Conservation (phyloP, 2,113 vertebrate species). For the Nyctibius bracteatus region DNA sequence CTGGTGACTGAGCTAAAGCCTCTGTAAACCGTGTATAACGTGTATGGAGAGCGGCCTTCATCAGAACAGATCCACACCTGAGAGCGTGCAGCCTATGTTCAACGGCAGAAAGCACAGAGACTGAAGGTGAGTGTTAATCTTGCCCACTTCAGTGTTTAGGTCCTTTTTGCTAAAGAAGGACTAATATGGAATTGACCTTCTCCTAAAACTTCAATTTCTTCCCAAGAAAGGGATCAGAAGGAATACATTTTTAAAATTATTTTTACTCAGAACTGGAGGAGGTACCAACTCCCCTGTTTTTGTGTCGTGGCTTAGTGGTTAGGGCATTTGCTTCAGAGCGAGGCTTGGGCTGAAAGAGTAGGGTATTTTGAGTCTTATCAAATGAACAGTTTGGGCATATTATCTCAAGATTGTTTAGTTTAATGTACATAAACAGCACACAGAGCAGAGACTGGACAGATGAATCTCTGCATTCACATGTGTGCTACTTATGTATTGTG, state of each 20-base stretch:
- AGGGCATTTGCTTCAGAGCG: not conserved
- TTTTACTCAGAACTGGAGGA: not conserved
- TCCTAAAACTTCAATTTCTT: not conserved
- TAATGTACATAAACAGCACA: not conserved
- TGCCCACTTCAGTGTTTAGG: not conserved
- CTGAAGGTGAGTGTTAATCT: not conserved
- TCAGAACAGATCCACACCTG: not conserved
- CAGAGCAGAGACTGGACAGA: not conserved
- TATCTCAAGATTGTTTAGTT: not conserved
- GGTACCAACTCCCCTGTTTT: not conserved
- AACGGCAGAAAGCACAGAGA: not conserved
- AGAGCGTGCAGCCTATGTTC: not conserved
- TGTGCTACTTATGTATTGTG: not conserved
- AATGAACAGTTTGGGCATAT: not conserved
- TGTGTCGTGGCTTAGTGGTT: not conserved
- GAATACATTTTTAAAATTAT: not conserved
- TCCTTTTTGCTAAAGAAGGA: not conserved
- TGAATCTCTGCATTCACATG: not conserved
- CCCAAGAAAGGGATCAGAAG: not conserved
- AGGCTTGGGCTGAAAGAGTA: not conserved
- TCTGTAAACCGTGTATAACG: accelerated
- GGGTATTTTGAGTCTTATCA: not conserved
- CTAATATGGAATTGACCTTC: not conserved
- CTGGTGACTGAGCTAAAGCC: not conserved
- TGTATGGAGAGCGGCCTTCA: not conserved